Conservation (phyloP, 2,113 vertebrate genomes). For the Atlantisia rogersi region DNA sequence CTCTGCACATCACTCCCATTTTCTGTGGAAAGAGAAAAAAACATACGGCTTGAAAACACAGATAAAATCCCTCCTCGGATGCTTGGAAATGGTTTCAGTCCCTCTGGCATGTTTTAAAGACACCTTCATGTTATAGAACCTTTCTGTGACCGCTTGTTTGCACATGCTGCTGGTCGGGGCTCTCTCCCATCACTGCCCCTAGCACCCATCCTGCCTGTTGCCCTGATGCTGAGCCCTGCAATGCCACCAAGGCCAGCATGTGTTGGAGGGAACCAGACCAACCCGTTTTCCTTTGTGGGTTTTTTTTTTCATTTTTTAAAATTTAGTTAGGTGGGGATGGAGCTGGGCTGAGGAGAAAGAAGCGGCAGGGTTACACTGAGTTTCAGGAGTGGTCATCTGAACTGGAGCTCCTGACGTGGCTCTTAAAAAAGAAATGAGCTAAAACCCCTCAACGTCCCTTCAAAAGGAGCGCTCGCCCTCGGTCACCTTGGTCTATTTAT, state of each 20-base stretch:
- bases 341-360: background rate
- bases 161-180: accelerated
- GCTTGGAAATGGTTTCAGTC: background rate
- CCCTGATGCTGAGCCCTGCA: background rate
- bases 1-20: background rate
- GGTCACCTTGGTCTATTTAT: conserved; percentile 35
- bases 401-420: accelerated
- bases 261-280: background rate
- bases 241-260: accelerated
- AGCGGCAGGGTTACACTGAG: accelerated
- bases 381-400: background rate
- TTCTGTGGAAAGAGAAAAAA: background rate
- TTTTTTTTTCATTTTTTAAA: background rate
- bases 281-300: background rate
- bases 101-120: background rate
- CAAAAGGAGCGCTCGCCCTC: background rate
- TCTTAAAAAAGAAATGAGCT: background rate
- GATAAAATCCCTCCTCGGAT: background rate
- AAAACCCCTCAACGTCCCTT: background rate
- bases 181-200: background rate
- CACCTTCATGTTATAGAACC: background rate
- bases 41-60: background rate
- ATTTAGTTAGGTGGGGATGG: background rate
- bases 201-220: background rate
- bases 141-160: accelerated